Conservation (phyloP, 53 echinoderm and acorn worm species). For the Holothuria leucospilota region DNA sequence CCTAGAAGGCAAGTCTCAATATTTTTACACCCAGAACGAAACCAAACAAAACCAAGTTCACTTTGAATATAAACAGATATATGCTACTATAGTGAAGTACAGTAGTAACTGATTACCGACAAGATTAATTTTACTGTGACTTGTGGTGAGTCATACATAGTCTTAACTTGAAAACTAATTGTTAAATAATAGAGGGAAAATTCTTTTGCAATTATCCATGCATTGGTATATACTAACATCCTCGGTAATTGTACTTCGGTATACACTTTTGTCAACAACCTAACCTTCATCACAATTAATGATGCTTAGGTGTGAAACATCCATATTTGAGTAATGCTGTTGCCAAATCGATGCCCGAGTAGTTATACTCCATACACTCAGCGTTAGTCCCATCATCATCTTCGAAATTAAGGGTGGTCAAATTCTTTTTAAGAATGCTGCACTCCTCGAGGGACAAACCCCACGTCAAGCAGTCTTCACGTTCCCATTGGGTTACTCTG, state of each 20-base stretch:
- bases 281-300: slow-evolving; percentile 7
- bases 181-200: too few species aligned
- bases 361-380: neutral
- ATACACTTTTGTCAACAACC: slow-evolving; percentile 18
- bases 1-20: too few species aligned
- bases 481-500: neutral
- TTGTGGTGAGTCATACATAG: too few species aligned
- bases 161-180: too few species aligned
- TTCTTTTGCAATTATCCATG: neutral
- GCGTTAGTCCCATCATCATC: too few species aligned
- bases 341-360: neutral
- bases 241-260: neutral
- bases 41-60: too few species aligned
- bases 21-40: too few species aligned
- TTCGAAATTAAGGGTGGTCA: too few species aligned
- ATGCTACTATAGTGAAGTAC: too few species aligned
- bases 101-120: too few species aligned
- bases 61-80: too few species aligned
- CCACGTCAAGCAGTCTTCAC: neutral
- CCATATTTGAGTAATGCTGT: neutral
- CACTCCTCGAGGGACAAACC: neutral
- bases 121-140: too few species aligned
- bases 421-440: neutral
- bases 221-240: neutral
- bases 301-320: neutral